A percentile compares a stretch with the other conserved stretches of the same genome.
phyloP scores from a whole-genome alignment of 2,113 vertebrate genomes.

The Gallinago media region DNA sequence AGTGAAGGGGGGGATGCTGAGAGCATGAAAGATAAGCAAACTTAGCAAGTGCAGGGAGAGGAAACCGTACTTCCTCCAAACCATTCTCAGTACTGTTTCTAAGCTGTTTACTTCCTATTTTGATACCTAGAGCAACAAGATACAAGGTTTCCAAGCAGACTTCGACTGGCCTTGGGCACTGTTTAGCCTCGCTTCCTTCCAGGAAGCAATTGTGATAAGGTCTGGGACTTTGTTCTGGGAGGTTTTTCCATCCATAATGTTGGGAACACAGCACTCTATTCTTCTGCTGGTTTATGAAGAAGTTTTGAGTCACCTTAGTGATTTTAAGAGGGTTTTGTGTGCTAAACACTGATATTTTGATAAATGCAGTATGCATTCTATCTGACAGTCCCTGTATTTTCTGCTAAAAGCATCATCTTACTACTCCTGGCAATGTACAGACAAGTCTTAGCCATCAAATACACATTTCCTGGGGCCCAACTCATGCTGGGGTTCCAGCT shows the following conservation, averaged over 20 bases:
- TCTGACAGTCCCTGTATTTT: background rate
- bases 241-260: conserved; percentile 75
- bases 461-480: background rate
- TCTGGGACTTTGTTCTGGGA: conserved; percentile 67
- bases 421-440: background rate
- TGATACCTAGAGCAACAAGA: conserved; percentile 80
- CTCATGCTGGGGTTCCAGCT: background rate
- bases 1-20: conserved; percentile 36
- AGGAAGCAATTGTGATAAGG: conserved; percentile 90
- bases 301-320: conserved; percentile 21
- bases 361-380: background rate
- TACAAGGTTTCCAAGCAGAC: conserved; percentile 64
- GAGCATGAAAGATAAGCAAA: conserved; percentile 65
- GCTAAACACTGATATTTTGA: background rate
- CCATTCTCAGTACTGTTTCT: conserved; percentile 82
- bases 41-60: conserved; percentile 69
- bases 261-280: conserved; percentile 75
- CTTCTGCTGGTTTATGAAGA: conserved; percentile 71
- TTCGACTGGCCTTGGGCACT: conserved; percentile 72
- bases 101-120: conserved; percentile 85
- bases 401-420: background rate
- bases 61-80: conserved; percentile 78
- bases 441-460: background rate
- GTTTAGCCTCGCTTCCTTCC: conserved; percentile 75
- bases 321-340: background rate